Evolutionary conservation across 2,113 vertebrate species (phyloP), one percentile per base, ranked within the genome.

Genomic region (Dinomys branickii): DNA sequence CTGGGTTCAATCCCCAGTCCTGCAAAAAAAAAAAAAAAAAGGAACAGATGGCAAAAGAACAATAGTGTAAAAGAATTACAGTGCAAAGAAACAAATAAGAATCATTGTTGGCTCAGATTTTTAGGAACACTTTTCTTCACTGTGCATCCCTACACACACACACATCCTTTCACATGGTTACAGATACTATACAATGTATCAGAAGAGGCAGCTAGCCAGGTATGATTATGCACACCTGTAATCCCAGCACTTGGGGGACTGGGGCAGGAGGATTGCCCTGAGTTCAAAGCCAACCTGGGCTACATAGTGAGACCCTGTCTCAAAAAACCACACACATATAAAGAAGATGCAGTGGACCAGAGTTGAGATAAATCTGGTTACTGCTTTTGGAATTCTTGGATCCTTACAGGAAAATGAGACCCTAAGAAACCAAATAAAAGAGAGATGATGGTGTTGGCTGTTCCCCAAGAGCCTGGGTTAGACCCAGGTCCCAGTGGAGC

Each of bases 1-100:
- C n/a, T n/a, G n/a, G n/a, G n/a, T n/a, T n/a, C n/a, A n/a, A n/a
- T n/a, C n/a, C n/a, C n/a, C n/a, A n/a, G n/a, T n/a, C n/a, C n/a
- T n/a, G n/a, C n/a, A n/a, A n/a, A n/a, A n/a, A n/a, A n/a, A n/a
- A n/a, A n/a, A n/a, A n/a, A n/a, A 67, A 91, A 94, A 93, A 81
- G 73, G 33, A 94, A 38, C 91, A 97, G 73, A 65, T 96, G 89
- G n/a, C 54, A 35, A 80, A 80, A 71, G 41, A 47, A 59, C 81
- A 92, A 24, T 73, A 59, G 44, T 38, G 1, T 26, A 38, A 91
- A 96, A 41, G n/a, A 88, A 96, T 92, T 88, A 20, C 11, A 81
- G 47, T 52, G 5, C 65, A 91, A n/a, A 59, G 52, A 65, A 94
- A 93, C 52, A 91, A 41, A 9, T 63, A 81, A 81, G n/a, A 89